A percentile compares a stretch with the other conserved stretches of the same genome.
Conservation (phyloP, 1,140 invertebrate species). For the Calephelis nemesis region DNA sequence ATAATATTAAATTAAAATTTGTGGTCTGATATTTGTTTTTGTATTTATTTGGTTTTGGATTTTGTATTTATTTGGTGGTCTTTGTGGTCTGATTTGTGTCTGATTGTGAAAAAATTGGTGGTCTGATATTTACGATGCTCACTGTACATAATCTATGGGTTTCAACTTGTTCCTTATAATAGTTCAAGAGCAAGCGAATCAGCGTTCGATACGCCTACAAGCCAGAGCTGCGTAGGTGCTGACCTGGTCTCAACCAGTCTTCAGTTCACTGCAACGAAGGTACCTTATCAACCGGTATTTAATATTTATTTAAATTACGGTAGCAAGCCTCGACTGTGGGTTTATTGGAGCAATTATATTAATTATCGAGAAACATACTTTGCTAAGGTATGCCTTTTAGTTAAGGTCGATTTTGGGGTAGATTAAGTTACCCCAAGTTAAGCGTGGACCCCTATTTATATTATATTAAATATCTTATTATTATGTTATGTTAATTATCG, state of each 20-base stretch:
- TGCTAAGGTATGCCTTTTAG: neutral
- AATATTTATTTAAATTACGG: slow-evolving; percentile 15
- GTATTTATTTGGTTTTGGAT: too few species aligned
- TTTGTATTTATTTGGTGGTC: too few species aligned
- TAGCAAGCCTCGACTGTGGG: slow-evolving; percentile 7
- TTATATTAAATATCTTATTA: too few species aligned
- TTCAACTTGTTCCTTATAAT: slow-evolving; percentile 6
- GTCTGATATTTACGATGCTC: too few species aligned
- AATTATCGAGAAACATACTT: neutral
- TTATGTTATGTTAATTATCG: too few species aligned
- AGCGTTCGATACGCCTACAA: neutral
- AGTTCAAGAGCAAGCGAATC: slow-evolving; percentile 9
- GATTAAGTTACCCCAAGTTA: too few species aligned
- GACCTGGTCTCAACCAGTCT: slow-evolving; percentile 15
- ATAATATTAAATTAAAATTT: too few species aligned
- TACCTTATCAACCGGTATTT: slow-evolving; percentile 18
- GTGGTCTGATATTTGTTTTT: too few species aligned
- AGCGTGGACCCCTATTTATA: too few species aligned
- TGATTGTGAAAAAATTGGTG: too few species aligned
- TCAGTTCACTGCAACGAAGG: slow-evolving; percentile 18
- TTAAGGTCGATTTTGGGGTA: too few species aligned
- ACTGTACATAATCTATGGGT: neutral
- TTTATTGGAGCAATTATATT: slow-evolving; percentile 16
- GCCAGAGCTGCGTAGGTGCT: neutral
- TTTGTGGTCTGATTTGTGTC: too few species aligned